These are phyloP conservation scores for Lobophora halterata DNA, from an alignment of 2,888 invertebrate species.

Conservation along the genomic window DNA sequence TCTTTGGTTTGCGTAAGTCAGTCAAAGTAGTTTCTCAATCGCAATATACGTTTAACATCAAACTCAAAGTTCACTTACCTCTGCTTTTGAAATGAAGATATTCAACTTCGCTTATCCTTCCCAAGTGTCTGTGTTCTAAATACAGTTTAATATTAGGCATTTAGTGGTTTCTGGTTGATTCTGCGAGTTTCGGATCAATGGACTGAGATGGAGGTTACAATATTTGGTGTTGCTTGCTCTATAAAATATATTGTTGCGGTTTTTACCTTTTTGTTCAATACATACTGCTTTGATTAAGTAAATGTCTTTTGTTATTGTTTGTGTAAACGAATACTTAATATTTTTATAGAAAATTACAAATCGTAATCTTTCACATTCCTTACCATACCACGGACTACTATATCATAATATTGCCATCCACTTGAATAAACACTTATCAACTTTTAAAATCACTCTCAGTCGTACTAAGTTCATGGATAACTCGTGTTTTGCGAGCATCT, in stretches of 20 bases:
- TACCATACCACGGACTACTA: too few relatives aligned
- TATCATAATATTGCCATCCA: slow-evolving; percentile 8
- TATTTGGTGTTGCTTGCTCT: too few relatives aligned
- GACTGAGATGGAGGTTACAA: too few relatives aligned
- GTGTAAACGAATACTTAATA: too few relatives aligned
- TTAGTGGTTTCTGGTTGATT: slow-evolving; percentile 34
- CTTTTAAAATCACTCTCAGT: slow-evolving; percentile 16
- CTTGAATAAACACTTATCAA: slow-evolving; percentile 8
- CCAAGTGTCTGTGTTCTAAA: slow-evolving; percentile 53
- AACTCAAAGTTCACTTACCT: slow-evolving; percentile 43
- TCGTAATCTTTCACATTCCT: too few relatives aligned
- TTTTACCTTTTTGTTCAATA: too few relatives aligned
- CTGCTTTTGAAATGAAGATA: slow-evolving; percentile 32
- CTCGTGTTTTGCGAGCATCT: slow-evolving; percentile 26
- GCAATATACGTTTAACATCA: slow-evolving; percentile 3
- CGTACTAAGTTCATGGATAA: slow-evolving; percentile 48
- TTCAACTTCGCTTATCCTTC: slow-evolving; percentile 55
- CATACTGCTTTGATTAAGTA: too few relatives aligned
- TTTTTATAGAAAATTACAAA: too few relatives aligned
- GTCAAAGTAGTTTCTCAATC: slow-evolving; percentile 6
- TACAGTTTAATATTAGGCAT: slow-evolving; percentile 41
- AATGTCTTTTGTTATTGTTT: not conserved
- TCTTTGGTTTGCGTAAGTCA: slow-evolving; percentile 3
- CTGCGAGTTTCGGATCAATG: slow-evolving; percentile 26
- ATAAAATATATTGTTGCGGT: too few relatives aligned